phyloP scores from a whole-genome alignment of 2,113 vertebrate genomes.

The Oryctolagus cuniculus region DNA sequence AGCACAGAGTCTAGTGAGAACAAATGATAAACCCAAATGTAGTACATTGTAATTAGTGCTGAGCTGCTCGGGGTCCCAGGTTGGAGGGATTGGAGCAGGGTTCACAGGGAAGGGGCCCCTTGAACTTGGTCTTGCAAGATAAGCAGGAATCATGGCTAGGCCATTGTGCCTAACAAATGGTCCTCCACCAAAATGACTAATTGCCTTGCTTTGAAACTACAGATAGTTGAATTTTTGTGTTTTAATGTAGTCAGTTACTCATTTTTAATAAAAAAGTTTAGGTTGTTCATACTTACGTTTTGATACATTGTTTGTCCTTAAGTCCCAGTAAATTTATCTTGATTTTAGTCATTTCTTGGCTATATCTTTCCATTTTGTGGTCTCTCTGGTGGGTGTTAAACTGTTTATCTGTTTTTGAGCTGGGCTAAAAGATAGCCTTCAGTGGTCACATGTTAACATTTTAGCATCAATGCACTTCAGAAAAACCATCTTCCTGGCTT shows the following conservation, averaged over 20 bases:
- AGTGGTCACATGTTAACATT: conserved; percentile 20
- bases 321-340: conserved; percentile 11
- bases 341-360: neutral
- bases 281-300: neutral
- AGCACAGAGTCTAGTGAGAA: neutral
- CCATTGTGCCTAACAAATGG: neutral
- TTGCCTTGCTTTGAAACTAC: conserved; percentile 40
- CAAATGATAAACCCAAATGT: neutral
- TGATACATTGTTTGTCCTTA: conserved; percentile 26
- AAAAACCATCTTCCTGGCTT: conserved; percentile 51
- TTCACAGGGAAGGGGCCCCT: neutral
- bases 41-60: neutral
- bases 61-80: neutral
- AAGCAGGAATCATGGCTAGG: neutral
- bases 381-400: neutral
- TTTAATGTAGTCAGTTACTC: neutral
- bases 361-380: conserved; percentile 26
- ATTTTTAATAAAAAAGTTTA: conserved; percentile 16
- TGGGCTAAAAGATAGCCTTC: conserved; percentile 25
- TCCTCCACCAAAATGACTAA: neutral
- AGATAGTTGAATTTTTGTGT: conserved; percentile 47
- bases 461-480: conserved; percentile 28
- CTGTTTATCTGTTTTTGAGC: conserved; percentile 21
- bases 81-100: neutral
- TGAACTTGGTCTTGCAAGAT: neutral